These are phyloP conservation scores for Fragum whitleyi DNA, from an alignment of 2,888 invertebrate genomes.

Conservation along the genomic window DNA sequence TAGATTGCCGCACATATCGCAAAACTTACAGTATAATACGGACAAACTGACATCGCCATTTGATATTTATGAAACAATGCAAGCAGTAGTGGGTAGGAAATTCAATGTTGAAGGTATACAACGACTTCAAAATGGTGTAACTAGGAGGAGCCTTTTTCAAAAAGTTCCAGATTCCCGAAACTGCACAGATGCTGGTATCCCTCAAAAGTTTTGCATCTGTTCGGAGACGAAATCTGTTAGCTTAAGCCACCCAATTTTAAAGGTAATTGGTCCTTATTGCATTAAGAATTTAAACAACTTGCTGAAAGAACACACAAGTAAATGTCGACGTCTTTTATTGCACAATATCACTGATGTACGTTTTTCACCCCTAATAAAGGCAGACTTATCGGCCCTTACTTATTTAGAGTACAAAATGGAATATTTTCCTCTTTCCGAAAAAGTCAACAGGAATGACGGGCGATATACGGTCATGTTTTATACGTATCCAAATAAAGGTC, in stretches of 20 bases:
- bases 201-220: conserved; percentile 95
- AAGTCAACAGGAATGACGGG: conserved; percentile 21
- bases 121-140: neutral
- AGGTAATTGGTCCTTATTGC: conserved; percentile 51
- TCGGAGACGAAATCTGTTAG: conserved; percentile 87
- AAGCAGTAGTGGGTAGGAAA: conserved; percentile 87
- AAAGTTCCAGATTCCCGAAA: conserved; percentile 90
- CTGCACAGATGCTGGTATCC: conserved; percentile 91
- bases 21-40: conserved; percentile 89
- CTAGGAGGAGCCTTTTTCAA: conserved; percentile 89
- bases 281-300: neutral
- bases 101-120: neutral
- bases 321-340: conserved; percentile 73
- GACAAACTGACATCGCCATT: conserved; percentile 91
- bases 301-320: conserved; percentile 84
- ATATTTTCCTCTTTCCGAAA: neutral
- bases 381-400: neutral
- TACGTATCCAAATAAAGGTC: conserved; percentile 89
- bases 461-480: conserved; percentile 88
- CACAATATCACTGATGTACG: conserved; percentile 43
- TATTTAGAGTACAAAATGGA: neutral
- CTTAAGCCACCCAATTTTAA: neutral
- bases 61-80: conserved; percentile 92
- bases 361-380: conserved; percentile 6
- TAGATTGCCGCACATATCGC: conserved; percentile 88